Evolutionary conservation across 2,113 vertebrate species (phyloP).

Genomic region (Brachyistius frenatus): DNA sequence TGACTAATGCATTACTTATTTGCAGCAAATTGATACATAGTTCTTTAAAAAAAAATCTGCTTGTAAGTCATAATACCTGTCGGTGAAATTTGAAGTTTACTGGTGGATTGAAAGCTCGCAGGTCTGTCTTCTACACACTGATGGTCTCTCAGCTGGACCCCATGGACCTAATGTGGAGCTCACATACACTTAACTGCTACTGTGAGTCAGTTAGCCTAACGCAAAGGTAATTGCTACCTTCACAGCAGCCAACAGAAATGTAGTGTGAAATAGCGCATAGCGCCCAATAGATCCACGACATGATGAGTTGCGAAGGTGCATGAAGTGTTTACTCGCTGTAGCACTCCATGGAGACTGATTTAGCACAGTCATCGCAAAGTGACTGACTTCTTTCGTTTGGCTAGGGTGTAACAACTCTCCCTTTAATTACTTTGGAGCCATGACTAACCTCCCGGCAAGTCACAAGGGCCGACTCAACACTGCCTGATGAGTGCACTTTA

Average conservation of each 20-base stretch:
- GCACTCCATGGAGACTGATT: constrained; percentile 81
- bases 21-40: neutral
- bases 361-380: constrained; percentile 83
- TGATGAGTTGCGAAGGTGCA: constrained; percentile 82
- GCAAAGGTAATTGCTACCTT: constrained; percentile 83
- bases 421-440: constrained; percentile 85
- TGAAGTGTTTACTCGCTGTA: constrained; percentile 82
- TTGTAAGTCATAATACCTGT: constrained; percentile 30
- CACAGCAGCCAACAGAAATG: constrained; percentile 76
- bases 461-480: constrained; percentile 75
- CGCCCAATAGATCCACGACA: constrained; percentile 80
- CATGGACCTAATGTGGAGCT: constrained; percentile 71
- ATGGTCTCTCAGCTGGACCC: constrained; percentile 67
- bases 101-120: constrained; percentile 55
- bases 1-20: neutral
- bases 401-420: constrained; percentile 84
- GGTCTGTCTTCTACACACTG: constrained; percentile 43
- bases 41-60: constrained; percentile 25
- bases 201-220: constrained; percentile 78
- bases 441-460: constrained; percentile 81
- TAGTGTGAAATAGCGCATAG: constrained; percentile 82
- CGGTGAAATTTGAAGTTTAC: constrained; percentile 63
- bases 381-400: constrained; percentile 83
- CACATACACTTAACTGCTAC: constrained; percentile 79
- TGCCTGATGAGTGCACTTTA: constrained; percentile 78